Conservation (phyloP, 2,888 invertebrate species). For the Allolobophora icterica region DNA sequence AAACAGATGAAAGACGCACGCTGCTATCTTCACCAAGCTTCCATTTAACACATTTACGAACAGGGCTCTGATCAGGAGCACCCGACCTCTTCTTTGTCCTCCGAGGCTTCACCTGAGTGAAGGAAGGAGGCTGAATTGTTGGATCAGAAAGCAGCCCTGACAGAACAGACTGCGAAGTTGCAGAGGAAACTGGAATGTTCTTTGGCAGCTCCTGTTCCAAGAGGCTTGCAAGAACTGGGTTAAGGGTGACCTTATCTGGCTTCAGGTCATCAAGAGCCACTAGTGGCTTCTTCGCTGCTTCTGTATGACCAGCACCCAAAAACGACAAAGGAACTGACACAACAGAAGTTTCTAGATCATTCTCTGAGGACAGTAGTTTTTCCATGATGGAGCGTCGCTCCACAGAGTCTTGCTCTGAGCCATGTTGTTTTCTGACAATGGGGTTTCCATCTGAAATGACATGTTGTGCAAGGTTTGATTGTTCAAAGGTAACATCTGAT, state of each 20-base stretch:
- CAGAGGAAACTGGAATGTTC: neutral
- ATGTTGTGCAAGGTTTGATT: neutral
- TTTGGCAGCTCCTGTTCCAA: neutral
- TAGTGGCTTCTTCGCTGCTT: neutral
- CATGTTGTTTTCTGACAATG: neutral
- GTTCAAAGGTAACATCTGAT: neutral
- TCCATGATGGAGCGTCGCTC: neutral
- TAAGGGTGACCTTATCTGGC: neutral
- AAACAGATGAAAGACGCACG: neutral
- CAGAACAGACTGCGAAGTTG: constrained; percentile 2
- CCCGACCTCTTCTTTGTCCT: neutral
- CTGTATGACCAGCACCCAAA: neutral
- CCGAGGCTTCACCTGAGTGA: neutral
- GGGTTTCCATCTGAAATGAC: neutral
- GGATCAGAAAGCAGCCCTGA: neutral
- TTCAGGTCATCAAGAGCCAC: neutral
- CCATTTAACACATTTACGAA: neutral
- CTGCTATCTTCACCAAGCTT: neutral
- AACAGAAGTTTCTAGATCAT: neutral
- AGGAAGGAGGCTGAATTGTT: constrained; percentile 3
- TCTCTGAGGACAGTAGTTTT: neutral
- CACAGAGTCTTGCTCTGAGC: neutral
- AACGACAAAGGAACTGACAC: neutral
- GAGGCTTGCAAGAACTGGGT: neutral
- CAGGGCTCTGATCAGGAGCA: neutral